Conservation (phyloP, 1,140 invertebrate genomes). For the Medauroidea extradentata region DNA sequence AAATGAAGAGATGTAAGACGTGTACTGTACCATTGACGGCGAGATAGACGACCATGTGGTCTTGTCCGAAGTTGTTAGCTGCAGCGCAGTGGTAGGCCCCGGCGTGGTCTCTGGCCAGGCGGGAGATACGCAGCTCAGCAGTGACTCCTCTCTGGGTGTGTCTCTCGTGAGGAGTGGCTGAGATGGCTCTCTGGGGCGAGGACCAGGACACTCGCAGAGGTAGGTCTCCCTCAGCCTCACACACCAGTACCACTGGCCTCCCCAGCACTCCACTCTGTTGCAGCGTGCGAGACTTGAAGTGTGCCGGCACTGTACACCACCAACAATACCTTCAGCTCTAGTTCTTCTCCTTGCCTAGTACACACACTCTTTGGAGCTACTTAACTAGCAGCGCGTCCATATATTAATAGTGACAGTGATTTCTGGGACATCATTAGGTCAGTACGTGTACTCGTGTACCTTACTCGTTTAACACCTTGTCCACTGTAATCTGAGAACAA, state of each 20-base stretch:
- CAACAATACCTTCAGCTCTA: neutral
- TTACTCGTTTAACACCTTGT: no score
- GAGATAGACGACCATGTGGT: constrained; percentile 75
- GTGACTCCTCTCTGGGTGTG: constrained; percentile 28
- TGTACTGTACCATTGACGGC: constrained; percentile 81
- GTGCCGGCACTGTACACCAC: constrained; percentile 61
- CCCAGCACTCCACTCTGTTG: constrained; percentile 50
- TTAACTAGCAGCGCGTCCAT: no score
- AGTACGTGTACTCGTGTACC: no score
- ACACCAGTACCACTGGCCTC: constrained; percentile 62
- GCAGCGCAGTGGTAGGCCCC: constrained; percentile 82
- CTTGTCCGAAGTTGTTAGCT: constrained; percentile 76
- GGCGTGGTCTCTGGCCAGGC: constrained; percentile 59
- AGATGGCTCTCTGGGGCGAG: constrained; percentile 16
- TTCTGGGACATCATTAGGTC: no score
- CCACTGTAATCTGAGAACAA: no score
- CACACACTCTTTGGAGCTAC: no score
- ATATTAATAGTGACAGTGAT: no score
- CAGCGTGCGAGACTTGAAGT: constrained; percentile 62
- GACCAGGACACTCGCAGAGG: constrained; percentile 75
- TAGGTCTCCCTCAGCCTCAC: constrained; percentile 78
- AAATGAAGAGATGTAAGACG: no score
- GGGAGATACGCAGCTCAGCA: constrained; percentile 30
- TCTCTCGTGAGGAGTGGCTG: constrained; percentile 15
- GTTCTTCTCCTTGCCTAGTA: constrained; percentile 54